Evolutionary conservation across 2,113 vertebrate species (phyloP).

Genomic region (Glaucomys volans): DNA sequence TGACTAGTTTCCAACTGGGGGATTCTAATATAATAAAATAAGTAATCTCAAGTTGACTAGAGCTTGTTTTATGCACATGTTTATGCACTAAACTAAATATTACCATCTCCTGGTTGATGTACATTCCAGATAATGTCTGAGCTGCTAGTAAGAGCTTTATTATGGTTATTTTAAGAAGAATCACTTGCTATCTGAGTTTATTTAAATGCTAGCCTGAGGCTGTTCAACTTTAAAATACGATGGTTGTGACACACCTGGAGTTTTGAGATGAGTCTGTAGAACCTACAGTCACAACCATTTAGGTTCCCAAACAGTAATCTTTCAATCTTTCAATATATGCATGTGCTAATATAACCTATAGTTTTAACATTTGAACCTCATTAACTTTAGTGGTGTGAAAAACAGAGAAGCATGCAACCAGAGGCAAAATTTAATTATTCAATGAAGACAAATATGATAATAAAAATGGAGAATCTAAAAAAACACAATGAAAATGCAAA

Average conservation of each 20-base stretch:
- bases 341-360: not conserved
- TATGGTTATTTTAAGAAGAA: constrained; percentile 37
- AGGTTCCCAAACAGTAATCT: not conserved
- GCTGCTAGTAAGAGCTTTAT: not conserved
- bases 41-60: not conserved
- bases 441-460: not conserved
- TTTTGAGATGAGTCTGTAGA: constrained; percentile 37
- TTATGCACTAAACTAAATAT: not conserved
- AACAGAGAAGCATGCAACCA: not conserved
- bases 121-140: not conserved
- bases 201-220: not conserved
- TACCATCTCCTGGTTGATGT: not conserved
- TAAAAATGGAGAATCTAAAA: not conserved
- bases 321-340: not conserved
- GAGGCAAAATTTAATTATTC: constrained; percentile 1
- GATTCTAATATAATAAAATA: constrained; percentile 11
- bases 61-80: not conserved
- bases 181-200: not conserved
- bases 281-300: not conserved
- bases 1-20: constrained; percentile 3
- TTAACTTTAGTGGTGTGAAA: constrained; percentile 44
- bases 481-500: constrained; percentile 19
- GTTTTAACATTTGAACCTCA: not conserved
- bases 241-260: not conserved
- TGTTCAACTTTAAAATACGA: not conserved